Evolutionary conservation across 2,113 vertebrate genomes (phyloP).

Genomic region (Osmerus eperlanus): DNA sequence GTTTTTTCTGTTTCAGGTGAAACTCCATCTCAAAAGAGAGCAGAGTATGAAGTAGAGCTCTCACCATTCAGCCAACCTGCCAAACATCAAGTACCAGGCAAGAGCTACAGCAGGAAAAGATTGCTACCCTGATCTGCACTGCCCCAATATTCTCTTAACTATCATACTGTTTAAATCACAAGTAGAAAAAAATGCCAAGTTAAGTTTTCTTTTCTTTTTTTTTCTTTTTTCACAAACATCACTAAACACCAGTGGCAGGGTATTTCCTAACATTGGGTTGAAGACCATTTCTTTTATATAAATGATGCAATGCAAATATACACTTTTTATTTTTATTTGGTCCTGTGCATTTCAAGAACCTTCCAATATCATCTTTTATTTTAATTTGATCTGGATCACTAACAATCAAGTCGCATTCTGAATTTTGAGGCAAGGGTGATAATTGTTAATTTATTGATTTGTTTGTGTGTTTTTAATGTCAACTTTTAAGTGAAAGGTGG

Average conservation of each 20-base stretch:
- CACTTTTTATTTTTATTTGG: no score
- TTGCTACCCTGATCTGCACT: slow-evolving; percentile 62
- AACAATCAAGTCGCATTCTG: neutral
- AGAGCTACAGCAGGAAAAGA: slow-evolving; percentile 84
- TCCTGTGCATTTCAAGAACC: no score
- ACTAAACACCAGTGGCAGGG: no score
- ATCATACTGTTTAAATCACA: neutral
- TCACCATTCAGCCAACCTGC: slow-evolving; percentile 68
- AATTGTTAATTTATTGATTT: slow-evolving; percentile 2
- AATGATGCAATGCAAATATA: neutral
- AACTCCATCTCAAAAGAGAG: slow-evolving; percentile 29
- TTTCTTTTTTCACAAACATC: no score
- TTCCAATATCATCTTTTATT: neutral
- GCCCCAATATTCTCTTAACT: neutral
- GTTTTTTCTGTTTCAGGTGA: slow-evolving; percentile 44
- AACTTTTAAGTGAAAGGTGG: slow-evolving; percentile 13
- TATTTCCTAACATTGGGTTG: no score
- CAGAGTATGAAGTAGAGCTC: slow-evolving; percentile 44
- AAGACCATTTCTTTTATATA: no score
- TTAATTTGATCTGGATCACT: neutral
- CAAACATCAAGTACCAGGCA: slow-evolving; percentile 55
- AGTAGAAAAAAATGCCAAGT: neutral
- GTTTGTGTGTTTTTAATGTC: neutral
- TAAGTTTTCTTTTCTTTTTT: neutral
- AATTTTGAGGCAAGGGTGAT: neutral